phyloP scores from a whole-genome alignment of 2,113 vertebrate genomes.

The Lamprotornis superbus region DNA sequence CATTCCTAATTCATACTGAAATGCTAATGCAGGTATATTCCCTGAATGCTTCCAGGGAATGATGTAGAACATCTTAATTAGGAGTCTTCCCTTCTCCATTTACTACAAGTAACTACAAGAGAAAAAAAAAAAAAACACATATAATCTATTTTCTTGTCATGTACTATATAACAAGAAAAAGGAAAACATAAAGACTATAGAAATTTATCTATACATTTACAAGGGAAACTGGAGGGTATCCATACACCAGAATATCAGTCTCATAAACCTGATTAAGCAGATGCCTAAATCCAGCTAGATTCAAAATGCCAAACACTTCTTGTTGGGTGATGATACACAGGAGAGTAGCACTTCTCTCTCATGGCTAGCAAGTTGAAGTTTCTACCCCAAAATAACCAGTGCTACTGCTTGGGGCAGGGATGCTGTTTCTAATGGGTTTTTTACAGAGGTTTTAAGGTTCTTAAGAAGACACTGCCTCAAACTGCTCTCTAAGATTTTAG shows the following conservation, averaged over 20 bases:
- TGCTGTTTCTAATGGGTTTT: rapidly evolving
- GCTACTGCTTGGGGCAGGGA: rapidly evolving
- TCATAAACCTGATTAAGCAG: background rate
- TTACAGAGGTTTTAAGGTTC: background rate
- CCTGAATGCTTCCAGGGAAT: background rate
- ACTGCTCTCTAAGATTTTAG: background rate
- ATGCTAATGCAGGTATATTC: background rate
- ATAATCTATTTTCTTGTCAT: background rate
- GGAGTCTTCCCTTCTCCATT: background rate
- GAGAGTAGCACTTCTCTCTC: background rate
- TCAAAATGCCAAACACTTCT: background rate
- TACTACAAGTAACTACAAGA: background rate
- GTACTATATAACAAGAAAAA: background rate
- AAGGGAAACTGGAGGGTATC: background rate
- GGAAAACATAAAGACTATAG: background rate
- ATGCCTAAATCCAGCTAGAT: background rate
- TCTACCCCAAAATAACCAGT: background rate
- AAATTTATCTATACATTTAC: background rate
- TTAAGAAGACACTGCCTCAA: background rate
- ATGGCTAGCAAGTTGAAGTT: background rate
- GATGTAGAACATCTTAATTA: background rate
- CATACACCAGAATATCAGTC: background rate
- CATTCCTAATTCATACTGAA: background rate
- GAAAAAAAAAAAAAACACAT: background rate
- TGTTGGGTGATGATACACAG: background rate